phyloP scores from a whole-genome alignment of 2,113 vertebrate genomes.

The Baryphthengus martii region DNA sequence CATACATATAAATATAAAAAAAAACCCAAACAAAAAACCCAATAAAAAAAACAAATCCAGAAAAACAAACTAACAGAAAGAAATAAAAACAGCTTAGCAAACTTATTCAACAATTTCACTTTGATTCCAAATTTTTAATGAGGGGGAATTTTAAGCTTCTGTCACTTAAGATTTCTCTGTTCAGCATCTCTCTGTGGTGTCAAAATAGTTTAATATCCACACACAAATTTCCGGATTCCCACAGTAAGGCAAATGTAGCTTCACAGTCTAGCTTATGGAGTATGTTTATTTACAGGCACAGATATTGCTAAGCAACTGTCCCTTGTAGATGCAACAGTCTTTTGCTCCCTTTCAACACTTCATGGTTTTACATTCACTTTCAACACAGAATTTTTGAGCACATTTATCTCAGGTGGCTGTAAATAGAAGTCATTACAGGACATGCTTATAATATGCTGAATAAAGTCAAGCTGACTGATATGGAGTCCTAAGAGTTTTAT shows the following conservation, averaged over 20 bases:
- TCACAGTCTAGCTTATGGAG: not conserved
- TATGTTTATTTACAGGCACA: slow-evolving; percentile 3
- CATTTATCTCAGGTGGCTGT: not conserved
- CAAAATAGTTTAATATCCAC: not conserved
- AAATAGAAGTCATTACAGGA: not conserved
- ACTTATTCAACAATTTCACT: not conserved
- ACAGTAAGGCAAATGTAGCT: not conserved
- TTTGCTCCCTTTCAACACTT: slow-evolving; percentile 24
- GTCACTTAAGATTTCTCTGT: not conserved
- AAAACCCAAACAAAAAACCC: not conserved
- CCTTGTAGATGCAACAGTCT: not conserved
- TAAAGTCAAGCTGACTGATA: not conserved
- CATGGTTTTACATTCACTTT: not conserved
- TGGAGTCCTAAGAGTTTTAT: not conserved
- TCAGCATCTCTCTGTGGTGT: not conserved
- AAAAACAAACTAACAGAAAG: not conserved
- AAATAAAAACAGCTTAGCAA: not conserved
- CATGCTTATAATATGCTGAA: not conserved
- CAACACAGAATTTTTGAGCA: not conserved
- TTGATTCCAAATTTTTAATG: not conserved
- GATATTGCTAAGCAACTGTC: slow-evolving; percentile 23
- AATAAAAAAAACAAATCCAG: not conserved
- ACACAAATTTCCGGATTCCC: not conserved
- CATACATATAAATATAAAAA: not conserved
- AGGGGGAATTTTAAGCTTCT: slow-evolving; percentile 16